A percentile compares a stretch with the other conserved stretches of the same genome.
These are phyloP conservation scores for Chalcosyrphus nemorum DNA, from an alignment of 2,888 invertebrate genomes.

Conservation along the genomic window DNA sequence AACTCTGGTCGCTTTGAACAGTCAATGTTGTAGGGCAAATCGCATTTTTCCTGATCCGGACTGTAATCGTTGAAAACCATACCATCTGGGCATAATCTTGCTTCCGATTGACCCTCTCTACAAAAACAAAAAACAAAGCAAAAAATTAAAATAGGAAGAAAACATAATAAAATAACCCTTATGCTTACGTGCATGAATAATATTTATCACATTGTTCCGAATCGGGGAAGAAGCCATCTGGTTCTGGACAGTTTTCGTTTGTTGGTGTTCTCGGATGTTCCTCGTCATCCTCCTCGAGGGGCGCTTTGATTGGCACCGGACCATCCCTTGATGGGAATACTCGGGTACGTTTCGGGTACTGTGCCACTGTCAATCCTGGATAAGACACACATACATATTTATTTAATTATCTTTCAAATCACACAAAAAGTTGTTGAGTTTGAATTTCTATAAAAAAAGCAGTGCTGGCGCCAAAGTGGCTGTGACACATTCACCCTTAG, in stretches of 20 bases:
- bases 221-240: constrained; percentile 92
- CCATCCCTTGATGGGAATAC: constrained; percentile 77
- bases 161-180: constrained; percentile 45
- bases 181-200: constrained; percentile 87
- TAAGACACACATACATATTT: constrained; percentile 45
- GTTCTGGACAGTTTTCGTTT: constrained; percentile 89
- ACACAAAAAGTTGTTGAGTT: constrained; percentile 12
- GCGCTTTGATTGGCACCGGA: constrained; percentile 77
- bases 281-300: constrained; percentile 81
- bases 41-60: constrained; percentile 91
- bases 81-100: constrained; percentile 93
- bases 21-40: constrained; percentile 93
- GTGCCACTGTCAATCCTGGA: constrained; percentile 78
- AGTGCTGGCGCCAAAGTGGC: constrained; percentile 46
- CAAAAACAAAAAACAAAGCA: too few relatives aligned
- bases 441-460: not conserved
- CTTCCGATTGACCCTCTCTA: constrained; percentile 88
- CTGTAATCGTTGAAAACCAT: constrained; percentile 95
- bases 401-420: constrained; percentile 54
- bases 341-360: constrained; percentile 78
- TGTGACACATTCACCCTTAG: constrained; percentile 37
- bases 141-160: constrained; percentile 39
- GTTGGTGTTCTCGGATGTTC: constrained; percentile 78
- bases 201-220: constrained; percentile 94
- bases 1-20: constrained; percentile 89